Base-by-base conservation (phyloP, 2,888 invertebrate genomes). In the Nemurella pictetii region DNA sequence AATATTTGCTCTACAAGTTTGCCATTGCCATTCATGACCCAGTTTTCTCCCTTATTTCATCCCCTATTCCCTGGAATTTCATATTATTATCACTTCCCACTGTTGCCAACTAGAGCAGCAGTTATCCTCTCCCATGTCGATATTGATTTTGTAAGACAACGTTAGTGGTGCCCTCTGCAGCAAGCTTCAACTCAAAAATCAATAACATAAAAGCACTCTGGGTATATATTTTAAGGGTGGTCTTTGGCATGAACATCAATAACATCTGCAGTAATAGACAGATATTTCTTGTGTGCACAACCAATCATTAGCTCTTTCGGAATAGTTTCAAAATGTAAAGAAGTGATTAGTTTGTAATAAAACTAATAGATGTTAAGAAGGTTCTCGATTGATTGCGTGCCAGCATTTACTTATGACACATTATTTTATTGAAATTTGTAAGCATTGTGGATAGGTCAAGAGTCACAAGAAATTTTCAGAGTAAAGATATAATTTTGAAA, bases 141-240 rank as follows among this genome's bases (percentile, higher is more conserved):
- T 85, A 85, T 83, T 83, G 85, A 85, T 83, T 85, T 82, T 30
- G 36, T 25, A 26, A 85, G 77, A 3, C 72, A 32, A 81, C 29
- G 30, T 29, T 75, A 27, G 83, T 85, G 80, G 84, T 84, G 85
- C 84, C 85, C 55, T 85, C 85, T 85, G 29, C 73, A 35, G 75
- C 82, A 84, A 85, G 87, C 87, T 86, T 86, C 28, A 26, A 55
- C 32, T 82, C 35, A 72, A n/a, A 85, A 85, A 85, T 85, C 85
- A 85, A 85, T 85, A 85, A 30, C 85, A 80, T 30, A 7, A 55
- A 72, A 35, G 32, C 36, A 78, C 78, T 20, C 7, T 78, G 28
- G 30, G 78, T 78, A 78, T 2, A 78, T 2, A 26, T 12, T 75
- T 4, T 75, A 75, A 75, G 75, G 75, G 75, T 26, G 26, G 75